Conservation (phyloP, 2,797 vertebrate species). For the Paramormyrops hopkinsi region DNA sequence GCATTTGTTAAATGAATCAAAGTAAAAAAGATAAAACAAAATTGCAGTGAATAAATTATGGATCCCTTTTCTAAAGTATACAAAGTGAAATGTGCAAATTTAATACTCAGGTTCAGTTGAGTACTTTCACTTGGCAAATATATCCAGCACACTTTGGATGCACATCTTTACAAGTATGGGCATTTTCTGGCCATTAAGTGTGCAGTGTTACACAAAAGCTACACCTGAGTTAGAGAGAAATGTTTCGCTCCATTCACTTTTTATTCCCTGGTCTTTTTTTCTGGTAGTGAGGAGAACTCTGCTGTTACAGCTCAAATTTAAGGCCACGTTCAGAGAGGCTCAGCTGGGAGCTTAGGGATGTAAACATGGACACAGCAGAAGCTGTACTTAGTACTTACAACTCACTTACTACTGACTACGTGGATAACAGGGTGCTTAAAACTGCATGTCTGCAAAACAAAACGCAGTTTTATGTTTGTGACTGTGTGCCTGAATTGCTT, state of each 20-base stretch:
- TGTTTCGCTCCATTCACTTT: neutral
- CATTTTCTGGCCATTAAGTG: neutral
- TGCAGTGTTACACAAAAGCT: neutral
- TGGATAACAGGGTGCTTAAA: neutral
- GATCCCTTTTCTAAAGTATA: constrained; percentile 3
- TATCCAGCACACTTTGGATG: neutral
- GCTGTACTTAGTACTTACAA: neutral
- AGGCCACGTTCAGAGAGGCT: neutral
- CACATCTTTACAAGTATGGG: neutral
- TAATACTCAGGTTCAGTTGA: neutral
- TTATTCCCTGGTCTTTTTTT: neutral
- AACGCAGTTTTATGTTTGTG: neutral
- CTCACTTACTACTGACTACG: neutral
- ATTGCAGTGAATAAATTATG: constrained; percentile 1
- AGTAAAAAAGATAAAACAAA: neutral
- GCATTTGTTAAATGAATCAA: neutral
- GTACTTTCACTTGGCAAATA: neutral
- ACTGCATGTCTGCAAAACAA: neutral
- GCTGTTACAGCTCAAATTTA: constrained; percentile 1
- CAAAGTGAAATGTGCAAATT: neutral
- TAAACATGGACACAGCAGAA: neutral
- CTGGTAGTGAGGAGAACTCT: neutral
- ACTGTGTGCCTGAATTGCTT: neutral
- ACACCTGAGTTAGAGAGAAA: neutral
- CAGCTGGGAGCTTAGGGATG: neutral